Conservation (phyloP, 1,140 invertebrate species). For the Penaeus vannamei region DNA sequence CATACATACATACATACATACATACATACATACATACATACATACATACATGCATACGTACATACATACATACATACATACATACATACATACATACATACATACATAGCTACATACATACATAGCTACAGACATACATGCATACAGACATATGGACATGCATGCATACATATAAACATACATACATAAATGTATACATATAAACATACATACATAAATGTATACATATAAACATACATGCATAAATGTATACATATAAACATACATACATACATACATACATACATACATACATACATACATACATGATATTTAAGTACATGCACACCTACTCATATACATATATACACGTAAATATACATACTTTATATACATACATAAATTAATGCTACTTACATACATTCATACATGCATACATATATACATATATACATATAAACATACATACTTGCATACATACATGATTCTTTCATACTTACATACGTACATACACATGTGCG, state of each 20-base stretch:
- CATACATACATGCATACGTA: too few relatives aligned
- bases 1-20: too few relatives aligned
- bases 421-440: conserved; percentile 10
- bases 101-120: neutral
- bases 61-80: too few relatives aligned
- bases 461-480: neutral
- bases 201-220: too few relatives aligned
- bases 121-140: neutral
- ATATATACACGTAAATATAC: conserved; percentile 3
- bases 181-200: too few relatives aligned
- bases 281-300: neutral
- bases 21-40: too few relatives aligned
- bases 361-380: neutral
- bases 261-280: neutral
- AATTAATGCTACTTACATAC: neutral
- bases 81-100: neutral
- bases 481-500: neutral
- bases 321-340: neutral
- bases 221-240: too few relatives aligned
- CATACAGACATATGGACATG: too few relatives aligned
- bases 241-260: neutral
- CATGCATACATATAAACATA: too few relatives aligned
- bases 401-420: neutral
- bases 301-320: neutral
- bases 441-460: neutral